Evolutionary conservation across 2,888 invertebrate species (phyloP), one percentile per base, ranked within the genome.

Genomic region (Conomelus anceps): DNA sequence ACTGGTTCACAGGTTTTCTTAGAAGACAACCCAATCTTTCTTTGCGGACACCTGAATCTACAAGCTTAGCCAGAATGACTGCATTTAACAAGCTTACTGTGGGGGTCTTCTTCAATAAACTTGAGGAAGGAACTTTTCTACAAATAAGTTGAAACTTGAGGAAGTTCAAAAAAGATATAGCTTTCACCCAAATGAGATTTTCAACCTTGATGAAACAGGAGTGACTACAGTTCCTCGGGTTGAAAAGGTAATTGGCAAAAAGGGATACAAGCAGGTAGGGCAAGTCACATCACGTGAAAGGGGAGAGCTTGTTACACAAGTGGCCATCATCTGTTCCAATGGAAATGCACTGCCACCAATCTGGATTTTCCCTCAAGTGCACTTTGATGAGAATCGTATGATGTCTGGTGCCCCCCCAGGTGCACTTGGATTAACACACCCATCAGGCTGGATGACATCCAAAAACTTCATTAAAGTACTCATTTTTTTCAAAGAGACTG

Each of bases 211-310:
- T 89, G 91, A 92, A 89, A 91, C 91, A 29, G 91, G 92, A 17
- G 86, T 91, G 20, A 91, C 91, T 17, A 92, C 91, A 6, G 92
- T 92, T 0, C 92, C 91, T 26, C 91, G 90, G 23, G 91, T 91
- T 23, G 89, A 89, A 23, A 89, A 89, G 85, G 88, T 92, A 0
- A 88, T 92, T 17, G 90, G 91, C 9, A 84, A 89, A 29, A 91
- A 89, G 88, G 92, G 92, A 20, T 85, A 86, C 13, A 92, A 91
- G 86, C 92, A 92, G 89, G 91, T 92, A 13, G 91, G 91, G 11
- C 85, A 89, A 41, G 89, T 91, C 23, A 92, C 92, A 17, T 92
- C 92, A 11, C 91, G 91, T 22, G 92, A 92, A 90, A 90, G 92
- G 87, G 92, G 92, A n/a, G 88, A 90, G 22, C 85, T 92, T 9